phyloP scores from a whole-genome alignment of 2,888 invertebrate genomes.

The Chrysolina oricalcia region DNA sequence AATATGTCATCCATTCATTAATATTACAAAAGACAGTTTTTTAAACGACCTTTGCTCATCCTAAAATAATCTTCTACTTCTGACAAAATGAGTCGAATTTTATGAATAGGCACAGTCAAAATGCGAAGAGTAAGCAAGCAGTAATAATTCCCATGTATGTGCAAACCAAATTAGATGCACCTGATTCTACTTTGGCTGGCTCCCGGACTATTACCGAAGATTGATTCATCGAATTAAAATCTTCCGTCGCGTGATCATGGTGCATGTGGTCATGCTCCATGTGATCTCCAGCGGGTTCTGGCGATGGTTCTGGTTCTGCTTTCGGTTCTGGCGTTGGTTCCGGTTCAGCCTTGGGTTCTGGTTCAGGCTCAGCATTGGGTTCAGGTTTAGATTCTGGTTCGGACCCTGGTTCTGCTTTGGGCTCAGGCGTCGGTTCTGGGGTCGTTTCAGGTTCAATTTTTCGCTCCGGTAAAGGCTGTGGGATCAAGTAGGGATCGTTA shows the following conservation, averaged over 20 bases:
- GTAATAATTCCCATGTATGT: slow-evolving; percentile 36
- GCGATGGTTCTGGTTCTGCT: slow-evolving; percentile 22
- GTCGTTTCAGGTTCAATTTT: slow-evolving; percentile 16
- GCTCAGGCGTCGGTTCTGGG: slow-evolving; percentile 37
- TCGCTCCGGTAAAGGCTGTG: slow-evolving; percentile 49
- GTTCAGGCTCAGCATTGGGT: slow-evolving; percentile 26
- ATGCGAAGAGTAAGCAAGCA: slow-evolving; percentile 34
- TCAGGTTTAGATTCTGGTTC: slow-evolving; percentile 17
- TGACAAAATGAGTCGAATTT: background rate
- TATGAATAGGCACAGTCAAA: slow-evolving; percentile 33
- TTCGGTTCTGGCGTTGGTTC: slow-evolving; percentile 27
- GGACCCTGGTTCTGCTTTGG: slow-evolving; percentile 43
- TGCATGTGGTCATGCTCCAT: slow-evolving; percentile 24
- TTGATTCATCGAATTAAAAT: background rate
- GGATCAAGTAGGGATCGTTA: slow-evolving; percentile 54
- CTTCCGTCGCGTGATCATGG: background rate
- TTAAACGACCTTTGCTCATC: background rate
- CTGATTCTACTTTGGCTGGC: slow-evolving; percentile 16
- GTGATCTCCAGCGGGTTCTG: slow-evolving; percentile 23
- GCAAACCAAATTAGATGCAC: slow-evolving; percentile 16
- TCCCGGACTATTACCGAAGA: slow-evolving; percentile 7
- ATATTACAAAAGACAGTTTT: no score
- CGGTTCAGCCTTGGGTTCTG: slow-evolving; percentile 26
- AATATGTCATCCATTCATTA: no score
- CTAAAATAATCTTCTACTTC: background rate